Percentiles rank a stretch among this genome's conserved stretches.
These are phyloP conservation scores for Phataginus tetradactyla DNA, from an alignment of 2,797 vertebrate genomes.

Conservation along the genomic window DNA sequence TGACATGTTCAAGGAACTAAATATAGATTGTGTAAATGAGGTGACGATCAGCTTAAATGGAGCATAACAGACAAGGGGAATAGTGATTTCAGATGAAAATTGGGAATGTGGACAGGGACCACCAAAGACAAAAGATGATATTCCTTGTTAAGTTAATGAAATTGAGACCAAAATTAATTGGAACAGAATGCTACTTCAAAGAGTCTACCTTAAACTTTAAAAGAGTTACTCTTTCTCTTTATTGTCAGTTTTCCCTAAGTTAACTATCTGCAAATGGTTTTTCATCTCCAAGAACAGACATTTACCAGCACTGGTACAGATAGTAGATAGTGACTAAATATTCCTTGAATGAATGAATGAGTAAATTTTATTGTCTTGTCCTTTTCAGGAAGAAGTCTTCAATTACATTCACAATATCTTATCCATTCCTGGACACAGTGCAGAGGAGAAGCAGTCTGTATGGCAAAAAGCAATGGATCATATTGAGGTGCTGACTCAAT, in stretches of 20 bases:
- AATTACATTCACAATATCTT: slow-evolving; percentile 97
- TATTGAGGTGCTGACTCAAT: slow-evolving; percentile 88
- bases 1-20: neutral
- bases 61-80: neutral
- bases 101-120: neutral
- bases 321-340: neutral
- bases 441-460: slow-evolving; percentile 92
- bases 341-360: neutral
- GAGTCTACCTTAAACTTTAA: neutral
- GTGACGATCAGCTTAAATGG: neutral
- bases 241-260: neutral
- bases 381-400: slow-evolving; percentile 93
- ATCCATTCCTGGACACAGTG: slow-evolving; percentile 94
- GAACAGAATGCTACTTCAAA: neutral
- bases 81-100: neutral
- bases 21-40: neutral
- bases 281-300: neutral
- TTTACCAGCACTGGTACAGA: neutral
- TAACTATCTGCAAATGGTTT: slow-evolving; percentile 17
- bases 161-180: slow-evolving; percentile 17
- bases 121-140: neutral
- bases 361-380: slow-evolving; percentile 50
- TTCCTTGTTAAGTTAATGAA: neutral
- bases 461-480: slow-evolving; percentile 92
- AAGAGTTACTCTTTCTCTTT: neutral